Base-by-base conservation (phyloP, 1,140 invertebrate genomes). In the Chionoecetes opilio region DNA sequence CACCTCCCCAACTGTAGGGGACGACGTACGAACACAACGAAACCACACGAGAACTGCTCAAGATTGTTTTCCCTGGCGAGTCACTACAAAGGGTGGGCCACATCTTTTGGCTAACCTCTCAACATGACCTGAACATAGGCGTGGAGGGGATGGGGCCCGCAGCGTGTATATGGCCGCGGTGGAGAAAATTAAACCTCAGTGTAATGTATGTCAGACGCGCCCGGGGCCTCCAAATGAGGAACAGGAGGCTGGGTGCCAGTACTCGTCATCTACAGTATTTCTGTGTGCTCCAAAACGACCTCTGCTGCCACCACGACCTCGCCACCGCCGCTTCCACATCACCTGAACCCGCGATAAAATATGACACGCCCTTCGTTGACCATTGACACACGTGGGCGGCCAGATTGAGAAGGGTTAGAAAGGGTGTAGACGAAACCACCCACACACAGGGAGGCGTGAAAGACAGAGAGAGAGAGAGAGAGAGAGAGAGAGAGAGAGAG, bases 211-310 rank as follows among this genome's bases (percentile, higher is more conserved):
- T 94, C 93, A 84, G 93, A 94, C 93, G 93, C 93, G 86, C 5
- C 88, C 63, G 3, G 84, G 93, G 93, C 93, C 93, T 94, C 93
- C 93, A 94, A 94, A 94, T 94, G 93, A 94, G 93, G 93, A 94
- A 89, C 93, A 90, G 53, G 87, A 84, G 75, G 63, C 63, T 94
- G 46, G 46, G 46, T 53, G 93, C 93, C 93, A 91, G 87, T 90
- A 41, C 32, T 94, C 87, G 88, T 89, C 88, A 84, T 90, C 89
- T 35, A 82, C 46, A 82, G 53, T 89, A 94, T 89, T 89, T 94
- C 86, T 38, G 41, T 82, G 86, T 94, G 14, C 37, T 26, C 34
- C 35, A 85, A 85, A n/a, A 31, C 88, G 29, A 2, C 29, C 88
- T 90, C 88, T 17, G 88, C 26, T 41, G 35, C n/a, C 11, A 11